Base-by-base conservation (phyloP, 2,113 vertebrate species). In the Campylomormyrus numenius region DNA sequence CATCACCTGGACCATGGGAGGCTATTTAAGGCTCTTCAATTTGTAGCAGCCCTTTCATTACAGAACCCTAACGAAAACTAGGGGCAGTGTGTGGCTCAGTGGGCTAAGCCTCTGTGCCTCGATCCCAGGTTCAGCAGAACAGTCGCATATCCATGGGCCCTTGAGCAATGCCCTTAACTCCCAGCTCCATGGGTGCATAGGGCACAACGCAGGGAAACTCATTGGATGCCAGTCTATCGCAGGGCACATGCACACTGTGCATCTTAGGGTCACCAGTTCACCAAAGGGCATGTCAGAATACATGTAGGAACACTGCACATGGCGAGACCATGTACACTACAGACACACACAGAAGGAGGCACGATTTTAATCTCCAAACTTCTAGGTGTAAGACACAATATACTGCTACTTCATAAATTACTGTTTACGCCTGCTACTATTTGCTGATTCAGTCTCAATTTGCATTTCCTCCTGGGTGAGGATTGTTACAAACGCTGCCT, bases 31-130 rank as follows among this genome's bases (percentile, higher is more conserved):
- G 27, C 2, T 50, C 21, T 52, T 87, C 4, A 17, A 6, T 35
- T n/a, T 50, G 9, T 13, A 94, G 94, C 92, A 95, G 95, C 94
- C 95, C 95, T 95, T 93, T 95, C 94, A 96, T 95, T 95, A 95
- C 92, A 91, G 91, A 94, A 93, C 91, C 93, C 92, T 91, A 94
- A 93, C 90, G 90, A 90, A 93, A 87, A 31, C 13, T 19, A 11
- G 42, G 39, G n/a, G n/a, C 15, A 87, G n/a, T 2, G 3, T 52
- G n/a, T 24, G 21, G 11, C 31, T 53, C 45, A 87, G 27, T 8
- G 50, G 11, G 24, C 35, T 42, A 6, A 19, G 13, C 62, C 62
- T 70, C 84, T 85, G 62, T 27, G n/a, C n/a, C 9, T 70, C n/a
- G 9, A 66, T n/a, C 62, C 9, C 8, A n/a, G 62, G 8, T 10